Evolutionary conservation across 2,113 vertebrate species (phyloP), one percentile per base, ranked within the genome.

Genomic region (Cyanoramphus novaezelandiae): DNA sequence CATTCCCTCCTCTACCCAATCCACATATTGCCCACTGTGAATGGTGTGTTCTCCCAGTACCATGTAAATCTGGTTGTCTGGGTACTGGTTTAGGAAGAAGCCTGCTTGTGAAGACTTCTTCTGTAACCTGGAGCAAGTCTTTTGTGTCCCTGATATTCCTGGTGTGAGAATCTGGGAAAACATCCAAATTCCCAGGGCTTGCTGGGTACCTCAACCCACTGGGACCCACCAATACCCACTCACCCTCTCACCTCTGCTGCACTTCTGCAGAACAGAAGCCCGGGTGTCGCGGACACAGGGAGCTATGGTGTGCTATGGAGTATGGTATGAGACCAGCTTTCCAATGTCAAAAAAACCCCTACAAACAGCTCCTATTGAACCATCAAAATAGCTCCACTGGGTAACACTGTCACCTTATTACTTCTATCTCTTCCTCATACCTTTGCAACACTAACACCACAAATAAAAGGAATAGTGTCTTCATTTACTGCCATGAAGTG

Each of bases 231-330:
- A 69, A 33, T 4, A 44, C 13, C 24, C 41, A 39, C 10, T 46
- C 2, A 2, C 69, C 17, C 16, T 84, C 47, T 71, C 43, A 62
- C 11, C 55, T 90, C 90, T 82, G 33, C 18, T 68, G 16, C 17
- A 25, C 21, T 33, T 86, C 52, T 68, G 37, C 39, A 90, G 55
- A 84, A 14, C 20, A 78, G 60, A 86, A 81, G 35, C 33, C 41
- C 2, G 1, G 6, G 14, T 0, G 2, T 2, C 47, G 27, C 1
- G 1, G 47, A 14, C 7, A 0, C 49, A 69, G 62, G 62, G 28
- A 80, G 13, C 67, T 19, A 6, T 25, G 17, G 31, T n/a, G 8
- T n/a, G n/a, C n/a, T n/a, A n/a, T n/a, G n/a, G n/a, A n/a, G n/a
- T n/a, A n/a, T n/a, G n/a, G n/a, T n/a, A n/a, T n/a, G n/a, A n/a